phyloP scores from a whole-genome alignment of 2,888 invertebrate species.

The Antitype chi region DNA sequence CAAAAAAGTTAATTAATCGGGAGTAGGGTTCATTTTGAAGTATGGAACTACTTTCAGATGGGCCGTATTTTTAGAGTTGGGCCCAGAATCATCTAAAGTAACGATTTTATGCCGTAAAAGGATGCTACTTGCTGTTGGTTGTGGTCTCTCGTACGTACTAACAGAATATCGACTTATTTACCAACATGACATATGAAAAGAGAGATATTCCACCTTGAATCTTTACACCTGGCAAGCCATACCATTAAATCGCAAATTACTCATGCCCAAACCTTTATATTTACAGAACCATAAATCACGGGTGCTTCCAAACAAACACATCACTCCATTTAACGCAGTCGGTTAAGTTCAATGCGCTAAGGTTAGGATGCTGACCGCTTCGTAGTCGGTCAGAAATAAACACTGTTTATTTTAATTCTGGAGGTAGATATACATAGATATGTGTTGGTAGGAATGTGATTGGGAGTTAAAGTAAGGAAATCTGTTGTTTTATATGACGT shows the following conservation, averaged over 20 bases:
- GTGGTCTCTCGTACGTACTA: too few relatives aligned
- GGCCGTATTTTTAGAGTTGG: too few relatives aligned
- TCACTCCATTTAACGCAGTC: slow-evolving; percentile 28
- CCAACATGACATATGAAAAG: neutral
- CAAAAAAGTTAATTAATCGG: too few relatives aligned
- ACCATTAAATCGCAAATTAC: slow-evolving; percentile 2
- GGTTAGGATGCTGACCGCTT: slow-evolving; percentile 52
- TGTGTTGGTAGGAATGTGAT: neutral
- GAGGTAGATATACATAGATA: slow-evolving; percentile 28
- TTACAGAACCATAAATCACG: neutral
- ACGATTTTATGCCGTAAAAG: too few relatives aligned
- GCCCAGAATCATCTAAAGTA: too few relatives aligned
- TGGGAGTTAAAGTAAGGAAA: too few relatives aligned
- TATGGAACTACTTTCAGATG: too few relatives aligned
- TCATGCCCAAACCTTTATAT: neutral
- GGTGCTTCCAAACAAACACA: slow-evolving; percentile 21
- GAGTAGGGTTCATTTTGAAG: too few relatives aligned
- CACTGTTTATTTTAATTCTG: slow-evolving; percentile 64
- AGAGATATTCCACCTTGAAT: neutral
- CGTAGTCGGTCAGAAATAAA: slow-evolving; percentile 65
- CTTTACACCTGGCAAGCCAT: neutral
- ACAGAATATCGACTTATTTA: neutral
- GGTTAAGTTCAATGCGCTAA: slow-evolving; percentile 63
- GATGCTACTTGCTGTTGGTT: too few relatives aligned
- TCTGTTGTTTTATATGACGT: too few relatives aligned